Base-by-base conservation (phyloP, 2,113 vertebrate genomes). In the Motacilla tschutschensis region DNA sequence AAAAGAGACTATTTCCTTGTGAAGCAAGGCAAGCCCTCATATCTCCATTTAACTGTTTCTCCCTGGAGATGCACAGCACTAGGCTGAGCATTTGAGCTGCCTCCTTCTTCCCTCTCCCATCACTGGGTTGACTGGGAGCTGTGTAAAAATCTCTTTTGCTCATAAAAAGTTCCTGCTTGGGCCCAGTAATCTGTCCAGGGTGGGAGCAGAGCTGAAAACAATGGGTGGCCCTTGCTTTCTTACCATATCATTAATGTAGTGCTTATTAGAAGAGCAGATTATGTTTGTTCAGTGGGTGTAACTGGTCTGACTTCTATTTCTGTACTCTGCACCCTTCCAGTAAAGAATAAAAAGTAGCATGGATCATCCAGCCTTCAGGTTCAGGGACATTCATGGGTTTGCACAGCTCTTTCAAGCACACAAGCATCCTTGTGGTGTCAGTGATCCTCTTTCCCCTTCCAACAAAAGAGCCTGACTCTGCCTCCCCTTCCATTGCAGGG, bases 21-120 rank as follows among this genome's bases (percentile, higher is more conserved):
- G 86, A 88, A 93, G 82, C 67, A 92, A 92, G 90, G 75, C 86
- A 84, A 87, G 84, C 50, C 87, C 77, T 95, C 88, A 88, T 81
- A 91, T 93, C 92, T 92, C 88, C 90, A 94, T 91, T 92, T 91
- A 86, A 71, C 72, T 83, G 44, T 63, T 83, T 75, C 84, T 93
- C 93, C 89, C 89, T 85, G 47, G 77, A 78, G 85, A 71, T n/a
- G 11, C 73, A 71, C 35, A 83, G 65, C 47, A 40, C 72, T 75
- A 72, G 79, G 58, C 36, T 44, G n/a, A 90, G 53, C 0, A 0
- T 59, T 41, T 71, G 22, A 93, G 65, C 57, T 84, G 48, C 71
- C 41, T 88, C 26, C 31, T 31, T 54, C 66, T 35, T 65, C 58
- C 21, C 40, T 28, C 77, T 35, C 35, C 64, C 58, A 38, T 21